Evolutionary conservation across 2,797 vertebrate species (phyloP).

Genomic region (Zalophus californianus): DNA sequence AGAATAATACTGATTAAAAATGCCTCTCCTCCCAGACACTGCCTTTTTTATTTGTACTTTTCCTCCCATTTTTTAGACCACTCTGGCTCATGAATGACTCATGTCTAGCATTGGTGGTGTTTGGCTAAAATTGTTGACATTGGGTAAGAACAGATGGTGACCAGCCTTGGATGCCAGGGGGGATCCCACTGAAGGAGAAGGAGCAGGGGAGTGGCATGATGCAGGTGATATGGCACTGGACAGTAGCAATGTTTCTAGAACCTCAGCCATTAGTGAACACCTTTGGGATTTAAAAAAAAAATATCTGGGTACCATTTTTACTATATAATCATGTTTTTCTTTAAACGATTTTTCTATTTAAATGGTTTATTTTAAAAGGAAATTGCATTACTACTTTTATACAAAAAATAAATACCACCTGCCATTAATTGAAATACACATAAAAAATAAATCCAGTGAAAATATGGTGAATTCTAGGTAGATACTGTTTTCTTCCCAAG

Average conservation of each 20-base stretch:
- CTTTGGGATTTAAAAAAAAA: neutral
- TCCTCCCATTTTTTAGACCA: neutral
- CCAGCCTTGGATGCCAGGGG: neutral
- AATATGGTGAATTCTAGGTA: neutral
- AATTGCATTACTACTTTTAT: neutral
- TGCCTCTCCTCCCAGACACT: neutral
- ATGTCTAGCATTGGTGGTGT: neutral
- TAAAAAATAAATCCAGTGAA: neutral
- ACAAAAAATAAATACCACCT: neutral
- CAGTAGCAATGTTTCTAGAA: neutral
- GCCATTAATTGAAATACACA: neutral
- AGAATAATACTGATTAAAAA: neutral
- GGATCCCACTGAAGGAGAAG: neutral
- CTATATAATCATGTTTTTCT: neutral
- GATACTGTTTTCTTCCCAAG: neutral
- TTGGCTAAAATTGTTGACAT: neutral
- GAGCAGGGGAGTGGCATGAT: neutral
- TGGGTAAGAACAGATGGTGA: neutral
- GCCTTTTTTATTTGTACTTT: neutral
- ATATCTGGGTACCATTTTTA: neutral
- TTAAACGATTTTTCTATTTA: neutral
- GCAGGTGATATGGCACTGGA: neutral
- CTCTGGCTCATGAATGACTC: neutral
- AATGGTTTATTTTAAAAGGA: neutral
- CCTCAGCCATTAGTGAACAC: neutral